These are phyloP conservation scores for Myiozetetes cayanensis DNA, from an alignment of 2,113 vertebrate species.

Conservation along the genomic window DNA sequence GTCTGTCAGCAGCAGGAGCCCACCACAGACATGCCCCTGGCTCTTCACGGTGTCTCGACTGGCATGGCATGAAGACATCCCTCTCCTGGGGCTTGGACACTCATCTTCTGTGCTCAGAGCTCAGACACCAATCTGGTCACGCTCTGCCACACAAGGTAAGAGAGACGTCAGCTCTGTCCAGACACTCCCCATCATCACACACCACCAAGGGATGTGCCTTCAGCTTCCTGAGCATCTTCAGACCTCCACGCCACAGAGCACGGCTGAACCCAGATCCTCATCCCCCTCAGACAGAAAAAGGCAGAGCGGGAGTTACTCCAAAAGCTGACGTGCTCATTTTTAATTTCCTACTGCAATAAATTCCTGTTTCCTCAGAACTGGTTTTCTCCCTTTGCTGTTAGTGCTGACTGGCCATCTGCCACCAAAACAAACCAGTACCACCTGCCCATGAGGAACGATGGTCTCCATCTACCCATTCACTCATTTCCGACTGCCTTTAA, in stretches of 20 bases:
- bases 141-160: not conserved
- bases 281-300: not conserved
- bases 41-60: rapidly evolving
- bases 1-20: not conserved
- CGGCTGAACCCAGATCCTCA: not conserved
- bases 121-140: not conserved
- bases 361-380: not conserved
- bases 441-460: not conserved
- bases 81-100: not conserved
- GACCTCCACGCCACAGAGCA: not conserved
- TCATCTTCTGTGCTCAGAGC: not conserved
- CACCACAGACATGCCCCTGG: rapidly evolving
- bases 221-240: not conserved
- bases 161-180: not conserved
- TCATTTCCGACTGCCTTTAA: not conserved
- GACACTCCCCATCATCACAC: not conserved
- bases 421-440: not conserved
- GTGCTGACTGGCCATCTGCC: not conserved
- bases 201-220: not conserved
- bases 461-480: not conserved
- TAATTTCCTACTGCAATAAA: not conserved
- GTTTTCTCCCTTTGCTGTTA: not conserved
- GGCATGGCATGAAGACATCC: not conserved
- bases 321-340: not conserved
- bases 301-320: not conserved